phyloP scores from a whole-genome alignment of 2,888 invertebrate genomes.

The Polyommatus icarus region DNA sequence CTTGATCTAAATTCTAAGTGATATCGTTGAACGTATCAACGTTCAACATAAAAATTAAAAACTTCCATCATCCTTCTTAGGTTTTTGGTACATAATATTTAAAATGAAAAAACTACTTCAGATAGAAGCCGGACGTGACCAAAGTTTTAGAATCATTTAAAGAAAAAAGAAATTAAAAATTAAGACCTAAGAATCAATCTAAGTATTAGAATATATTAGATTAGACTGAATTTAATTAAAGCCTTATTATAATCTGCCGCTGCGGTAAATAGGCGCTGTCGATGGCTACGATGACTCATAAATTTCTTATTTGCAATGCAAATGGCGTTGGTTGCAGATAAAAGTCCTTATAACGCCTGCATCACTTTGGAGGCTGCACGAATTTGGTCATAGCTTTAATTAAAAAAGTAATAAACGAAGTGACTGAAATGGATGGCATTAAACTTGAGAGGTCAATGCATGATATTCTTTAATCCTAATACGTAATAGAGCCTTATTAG shows the following conservation, averaged over 20 bases:
- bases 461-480: conserved; percentile 1
- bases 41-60: not conserved
- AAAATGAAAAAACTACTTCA: too few relatives aligned
- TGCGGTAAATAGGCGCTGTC: not conserved
- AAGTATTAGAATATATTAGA: not conserved
- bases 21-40: too few relatives aligned
- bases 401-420: conserved; percentile 12
- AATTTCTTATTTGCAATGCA: conserved; percentile 3
- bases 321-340: conserved; percentile 13
- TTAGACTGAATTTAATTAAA: not conserved
- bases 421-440: not conserved
- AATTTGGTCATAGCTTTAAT: not conserved
- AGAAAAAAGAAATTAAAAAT: too few relatives aligned
- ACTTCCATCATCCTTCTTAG: too few relatives aligned
- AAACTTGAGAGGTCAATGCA: conserved; percentile 15
- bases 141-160: too few relatives aligned
- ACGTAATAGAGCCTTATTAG: not conserved
- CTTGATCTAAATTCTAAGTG: too few relatives aligned
- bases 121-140: not conserved
- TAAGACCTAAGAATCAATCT: not conserved
- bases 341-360: conserved; percentile 1
- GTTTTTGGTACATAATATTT: too few relatives aligned
- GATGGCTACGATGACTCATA: conserved; percentile 7
- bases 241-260: conserved; percentile 9
- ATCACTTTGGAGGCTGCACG: not conserved